These are phyloP conservation scores for Phylloscopus trochiloides DNA, from an alignment of 2,113 vertebrate species.

Conservation along the genomic window DNA sequence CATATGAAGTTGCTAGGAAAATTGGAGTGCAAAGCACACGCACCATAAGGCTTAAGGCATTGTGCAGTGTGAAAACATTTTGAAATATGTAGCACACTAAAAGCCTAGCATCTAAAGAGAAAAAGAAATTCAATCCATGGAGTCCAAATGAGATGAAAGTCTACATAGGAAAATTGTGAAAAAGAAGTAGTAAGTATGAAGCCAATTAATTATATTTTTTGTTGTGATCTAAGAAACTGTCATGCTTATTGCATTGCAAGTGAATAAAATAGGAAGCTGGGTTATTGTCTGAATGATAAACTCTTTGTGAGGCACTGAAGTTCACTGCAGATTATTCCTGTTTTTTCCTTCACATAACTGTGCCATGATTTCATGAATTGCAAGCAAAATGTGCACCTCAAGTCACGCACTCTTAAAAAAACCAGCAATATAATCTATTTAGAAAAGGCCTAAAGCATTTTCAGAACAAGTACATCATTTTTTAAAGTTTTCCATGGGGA, in stretches of 20 bases:
- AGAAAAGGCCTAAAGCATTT: constrained; percentile 57
- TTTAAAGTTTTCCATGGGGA: constrained; percentile 36
- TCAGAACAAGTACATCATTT: constrained; percentile 58
- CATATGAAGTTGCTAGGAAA: background rate
- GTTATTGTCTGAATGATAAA: background rate
- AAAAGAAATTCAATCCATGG: background rate
- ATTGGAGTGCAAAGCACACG: background rate
- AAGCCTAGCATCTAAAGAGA: background rate
- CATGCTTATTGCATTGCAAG: background rate
- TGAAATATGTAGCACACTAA: background rate
- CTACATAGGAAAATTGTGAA: background rate
- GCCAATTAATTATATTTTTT: background rate
- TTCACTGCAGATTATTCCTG: background rate
- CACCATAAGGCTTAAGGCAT: background rate
- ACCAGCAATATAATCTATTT: constrained; percentile 45
- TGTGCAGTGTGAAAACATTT: background rate
- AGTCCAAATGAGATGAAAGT: background rate
- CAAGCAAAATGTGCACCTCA: constrained; percentile 48
- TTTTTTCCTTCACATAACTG: background rate
- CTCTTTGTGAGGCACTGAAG: background rate
- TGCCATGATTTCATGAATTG: constrained; percentile 20
- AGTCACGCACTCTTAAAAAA: constrained; percentile 54
- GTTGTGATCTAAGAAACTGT: background rate
- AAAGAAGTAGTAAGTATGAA: background rate
- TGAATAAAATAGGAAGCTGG: background rate